Conservation (phyloP, 2,113 vertebrate genomes). For the Isichthys henryi region DNA sequence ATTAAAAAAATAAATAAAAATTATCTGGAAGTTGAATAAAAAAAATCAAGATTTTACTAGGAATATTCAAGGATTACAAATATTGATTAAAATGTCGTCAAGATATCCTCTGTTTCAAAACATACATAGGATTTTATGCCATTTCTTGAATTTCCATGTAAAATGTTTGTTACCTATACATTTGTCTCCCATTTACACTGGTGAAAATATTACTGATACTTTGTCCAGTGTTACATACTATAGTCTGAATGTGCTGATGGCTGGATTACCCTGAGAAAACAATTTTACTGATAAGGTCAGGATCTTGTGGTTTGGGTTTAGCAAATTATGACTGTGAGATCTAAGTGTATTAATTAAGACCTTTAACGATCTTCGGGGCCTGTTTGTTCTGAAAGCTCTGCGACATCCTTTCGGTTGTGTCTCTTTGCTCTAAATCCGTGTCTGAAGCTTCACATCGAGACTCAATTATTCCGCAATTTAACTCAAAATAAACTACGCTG, state of each 20-base stretch:
- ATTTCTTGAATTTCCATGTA: background rate
- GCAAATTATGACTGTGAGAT: background rate
- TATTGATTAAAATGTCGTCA: background rate
- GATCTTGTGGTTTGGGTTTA: background rate
- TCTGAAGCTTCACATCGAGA: background rate
- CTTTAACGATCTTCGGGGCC: background rate
- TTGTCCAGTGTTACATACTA: background rate
- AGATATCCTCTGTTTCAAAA: background rate
- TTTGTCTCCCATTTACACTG: background rate
- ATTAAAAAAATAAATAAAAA: background rate
- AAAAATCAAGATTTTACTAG: background rate
- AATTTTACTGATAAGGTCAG: background rate
- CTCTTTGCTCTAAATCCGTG: background rate
- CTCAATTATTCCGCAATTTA: background rate
- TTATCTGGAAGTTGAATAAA: background rate
- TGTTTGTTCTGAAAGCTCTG: background rate
- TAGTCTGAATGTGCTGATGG: background rate
- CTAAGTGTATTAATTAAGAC: background rate
- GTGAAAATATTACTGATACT: background rate
- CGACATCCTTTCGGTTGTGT: background rate
- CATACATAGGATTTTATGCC: background rate
- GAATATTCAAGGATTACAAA: background rate
- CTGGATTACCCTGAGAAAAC: background rate
- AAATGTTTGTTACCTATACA: background rate
- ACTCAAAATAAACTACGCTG: background rate